Percentiles rank a stretch among this genome's conserved stretches.
Conservation (phyloP, 2,113 vertebrate genomes). For the Agelaius tricolor region DNA sequence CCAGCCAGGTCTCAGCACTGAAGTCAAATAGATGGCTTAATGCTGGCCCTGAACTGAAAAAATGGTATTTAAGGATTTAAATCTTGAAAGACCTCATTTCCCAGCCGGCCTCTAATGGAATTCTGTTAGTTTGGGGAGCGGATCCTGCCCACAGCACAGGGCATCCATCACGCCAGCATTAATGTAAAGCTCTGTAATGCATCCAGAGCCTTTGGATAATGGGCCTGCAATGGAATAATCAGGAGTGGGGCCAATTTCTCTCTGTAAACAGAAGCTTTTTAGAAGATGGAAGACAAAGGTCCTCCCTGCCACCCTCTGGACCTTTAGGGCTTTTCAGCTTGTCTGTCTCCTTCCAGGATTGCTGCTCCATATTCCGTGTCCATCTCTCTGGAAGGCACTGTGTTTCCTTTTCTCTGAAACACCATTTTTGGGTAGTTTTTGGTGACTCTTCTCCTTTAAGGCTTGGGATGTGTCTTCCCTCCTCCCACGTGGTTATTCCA, state of each 20-base stretch:
- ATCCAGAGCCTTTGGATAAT: neutral
- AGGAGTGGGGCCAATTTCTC: neutral
- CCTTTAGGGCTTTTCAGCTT: neutral
- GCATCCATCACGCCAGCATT: slow-evolving; percentile 48
- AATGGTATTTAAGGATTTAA: slow-evolving; percentile 33
- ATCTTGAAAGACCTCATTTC: slow-evolving; percentile 49
- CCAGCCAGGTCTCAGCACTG: neutral
- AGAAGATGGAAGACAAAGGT: neutral
- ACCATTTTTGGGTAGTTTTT: neutral
- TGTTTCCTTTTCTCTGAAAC: neutral
- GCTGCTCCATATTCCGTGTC: neutral
- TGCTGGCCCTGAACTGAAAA: neutral
- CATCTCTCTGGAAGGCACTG: neutral
- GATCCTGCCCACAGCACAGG: neutral
- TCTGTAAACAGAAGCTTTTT: neutral
- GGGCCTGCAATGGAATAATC: neutral
- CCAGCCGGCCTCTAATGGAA: slow-evolving; percentile 28
- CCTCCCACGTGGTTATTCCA: fast-evolving
- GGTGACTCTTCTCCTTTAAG: neutral
- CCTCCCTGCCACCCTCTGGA: neutral
- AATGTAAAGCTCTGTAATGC: slow-evolving; percentile 33
- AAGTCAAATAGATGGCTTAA: slow-evolving; percentile 53
- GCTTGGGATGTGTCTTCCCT: neutral
- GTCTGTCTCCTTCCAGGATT: neutral
- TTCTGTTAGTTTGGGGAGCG: slow-evolving; percentile 19